These are phyloP conservation scores for Pandemis corylana DNA, from an alignment of 2,888 invertebrate genomes.

Conservation along the genomic window DNA sequence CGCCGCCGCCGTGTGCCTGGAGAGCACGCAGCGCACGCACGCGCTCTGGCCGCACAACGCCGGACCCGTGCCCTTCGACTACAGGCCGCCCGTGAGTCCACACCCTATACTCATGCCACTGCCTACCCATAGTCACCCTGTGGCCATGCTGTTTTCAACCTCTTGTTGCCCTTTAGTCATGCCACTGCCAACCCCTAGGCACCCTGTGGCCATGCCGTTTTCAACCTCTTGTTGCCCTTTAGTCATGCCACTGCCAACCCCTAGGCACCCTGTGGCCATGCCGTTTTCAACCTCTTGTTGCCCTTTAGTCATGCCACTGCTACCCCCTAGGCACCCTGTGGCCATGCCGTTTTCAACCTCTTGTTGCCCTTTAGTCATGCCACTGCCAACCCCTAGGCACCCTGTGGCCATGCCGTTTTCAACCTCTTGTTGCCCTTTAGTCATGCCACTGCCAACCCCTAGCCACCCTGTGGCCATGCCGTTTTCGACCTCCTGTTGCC, in stretches of 20 bases:
- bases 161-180: no score
- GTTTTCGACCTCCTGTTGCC: slow-evolving; percentile 46
- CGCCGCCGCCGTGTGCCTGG: slow-evolving; percentile 73
- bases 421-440: no score
- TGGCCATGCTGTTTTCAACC: no score
- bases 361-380: slow-evolving; percentile 49
- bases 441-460: no score
- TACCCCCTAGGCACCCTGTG: slow-evolving; percentile 49
- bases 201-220: no score
- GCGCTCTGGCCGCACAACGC: slow-evolving; percentile 75
- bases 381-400: slow-evolving; percentile 10
- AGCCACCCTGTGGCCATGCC: slow-evolving; percentile 49
- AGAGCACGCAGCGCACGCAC: slow-evolving; percentile 76
- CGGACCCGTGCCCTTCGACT: slow-evolving; percentile 70
- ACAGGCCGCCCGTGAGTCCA: slow-evolving; percentile 60
- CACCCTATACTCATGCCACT: neutral
- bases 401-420: slow-evolving; percentile 47
- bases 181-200: no score
- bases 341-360: no score
- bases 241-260: no score
- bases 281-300: no score
- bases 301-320: no score
- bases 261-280: slow-evolving; percentile 51
- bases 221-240: no score
- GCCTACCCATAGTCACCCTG: no score